phyloP scores from a whole-genome alignment of 2,113 vertebrate genomes.

The Steatornis caripensis region DNA sequence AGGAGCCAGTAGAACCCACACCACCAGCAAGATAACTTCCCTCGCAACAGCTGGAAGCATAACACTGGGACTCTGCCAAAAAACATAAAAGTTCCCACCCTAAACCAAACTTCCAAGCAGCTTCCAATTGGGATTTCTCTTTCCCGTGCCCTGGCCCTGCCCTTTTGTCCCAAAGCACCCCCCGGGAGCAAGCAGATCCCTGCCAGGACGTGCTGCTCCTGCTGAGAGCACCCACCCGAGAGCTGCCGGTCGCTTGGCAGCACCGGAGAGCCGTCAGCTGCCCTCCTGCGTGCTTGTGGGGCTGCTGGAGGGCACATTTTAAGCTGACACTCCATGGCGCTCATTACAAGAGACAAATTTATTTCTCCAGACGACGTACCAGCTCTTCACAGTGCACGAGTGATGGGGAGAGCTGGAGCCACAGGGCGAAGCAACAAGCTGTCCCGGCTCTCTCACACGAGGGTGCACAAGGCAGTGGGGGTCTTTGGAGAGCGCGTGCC shows the following conservation, averaged over 20 bases:
- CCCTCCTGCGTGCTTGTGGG: fast-evolving
- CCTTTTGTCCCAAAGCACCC: not conserved
- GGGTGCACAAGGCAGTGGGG: not conserved
- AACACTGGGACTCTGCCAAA: not conserved
- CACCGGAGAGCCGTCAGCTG: not conserved
- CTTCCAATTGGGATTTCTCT: not conserved
- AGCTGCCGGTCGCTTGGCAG: fast-evolving
- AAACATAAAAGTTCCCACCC: not conserved
- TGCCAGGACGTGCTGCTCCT: not conserved
- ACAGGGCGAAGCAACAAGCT: not conserved
- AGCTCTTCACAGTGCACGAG: fast-evolving
- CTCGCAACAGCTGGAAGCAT: not conserved
- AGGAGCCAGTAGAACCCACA: not conserved
- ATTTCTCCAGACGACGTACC: not conserved
- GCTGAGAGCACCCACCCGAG: fast-evolving
- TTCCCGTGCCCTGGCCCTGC: not conserved
- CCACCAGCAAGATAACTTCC: fast-evolving
- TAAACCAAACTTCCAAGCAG: not conserved
- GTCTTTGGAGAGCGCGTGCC: not conserved
- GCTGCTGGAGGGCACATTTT: fast-evolving
- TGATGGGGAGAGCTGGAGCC: fast-evolving
- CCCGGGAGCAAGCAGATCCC: not conserved
- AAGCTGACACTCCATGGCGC: not conserved
- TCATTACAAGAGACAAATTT: not conserved
- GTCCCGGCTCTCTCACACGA: fast-evolving